Conservation (phyloP, 2,888 invertebrate species). For the Steinernema scapterisci region DNA sequence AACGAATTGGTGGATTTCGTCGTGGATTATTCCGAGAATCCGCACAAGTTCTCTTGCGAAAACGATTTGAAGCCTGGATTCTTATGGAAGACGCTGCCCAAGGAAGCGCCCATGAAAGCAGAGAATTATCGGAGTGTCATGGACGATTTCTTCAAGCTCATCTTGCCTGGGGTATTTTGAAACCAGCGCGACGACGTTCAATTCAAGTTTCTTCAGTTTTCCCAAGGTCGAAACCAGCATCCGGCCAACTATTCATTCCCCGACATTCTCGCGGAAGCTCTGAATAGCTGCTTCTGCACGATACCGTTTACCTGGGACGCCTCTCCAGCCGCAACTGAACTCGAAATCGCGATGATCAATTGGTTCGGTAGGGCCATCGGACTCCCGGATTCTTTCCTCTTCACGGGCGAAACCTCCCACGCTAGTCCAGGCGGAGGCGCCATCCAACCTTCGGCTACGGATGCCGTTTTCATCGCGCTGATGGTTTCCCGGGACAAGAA, state of each 20-base stretch:
- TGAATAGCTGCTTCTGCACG: slow-evolving; percentile 77
- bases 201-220: too few relatives aligned
- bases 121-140: background rate
- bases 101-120: background rate
- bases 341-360: slow-evolving; percentile 94
- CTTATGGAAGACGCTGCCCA: background rate
- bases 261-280: slow-evolving; percentile 92
- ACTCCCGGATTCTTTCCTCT: slow-evolving; percentile 84
- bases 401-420: background rate
- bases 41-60: background rate
- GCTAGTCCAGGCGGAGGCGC: slow-evolving; percentile 36
- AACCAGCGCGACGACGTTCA: too few relatives aligned
- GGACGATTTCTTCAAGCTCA: background rate
- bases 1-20: background rate
- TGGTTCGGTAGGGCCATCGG: slow-evolving; percentile 88
- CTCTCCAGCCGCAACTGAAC: slow-evolving; percentile 86
- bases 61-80: background rate
- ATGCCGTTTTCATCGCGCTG: slow-evolving; percentile 86
- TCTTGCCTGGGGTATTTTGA: background rate
- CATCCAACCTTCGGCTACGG: slow-evolving; percentile 84
- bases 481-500: slow-evolving; percentile 88
- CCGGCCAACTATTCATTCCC: too few relatives aligned
- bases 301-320: background rate
- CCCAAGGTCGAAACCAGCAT: too few relatives aligned
- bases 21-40: background rate